Conservation (phyloP, 2,113 vertebrate genomes). For the Gnathonemus longibarbis region DNA sequence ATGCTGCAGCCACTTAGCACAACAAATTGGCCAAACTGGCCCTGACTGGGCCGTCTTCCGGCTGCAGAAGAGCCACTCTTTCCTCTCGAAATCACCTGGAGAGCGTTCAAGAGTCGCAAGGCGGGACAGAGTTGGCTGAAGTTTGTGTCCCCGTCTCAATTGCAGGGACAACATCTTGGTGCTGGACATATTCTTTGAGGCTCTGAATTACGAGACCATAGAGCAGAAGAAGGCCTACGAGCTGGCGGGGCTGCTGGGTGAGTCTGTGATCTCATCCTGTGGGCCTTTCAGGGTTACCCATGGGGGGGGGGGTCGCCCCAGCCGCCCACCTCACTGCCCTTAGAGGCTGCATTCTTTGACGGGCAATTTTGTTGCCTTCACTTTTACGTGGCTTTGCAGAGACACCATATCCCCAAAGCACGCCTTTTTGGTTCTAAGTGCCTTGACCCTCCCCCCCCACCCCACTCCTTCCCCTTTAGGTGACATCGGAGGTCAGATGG, state of each 20-base stretch:
- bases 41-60: slow-evolving; percentile 26
- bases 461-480: slow-evolving; percentile 54
- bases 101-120: not conserved
- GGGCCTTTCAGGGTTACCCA: not conserved
- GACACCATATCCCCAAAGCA: slow-evolving; percentile 23
- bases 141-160: slow-evolving; percentile 30
- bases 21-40: slow-evolving; percentile 33
- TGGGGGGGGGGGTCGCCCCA: too few species aligned
- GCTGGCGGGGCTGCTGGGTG: slow-evolving; percentile 91
- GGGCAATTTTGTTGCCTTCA: not conserved
- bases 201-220: slow-evolving; percentile 95
- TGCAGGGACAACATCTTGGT: slow-evolving; percentile 95
- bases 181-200: slow-evolving; percentile 96
- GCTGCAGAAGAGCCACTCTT: slow-evolving; percentile 21
- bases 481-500: slow-evolving; percentile 98
- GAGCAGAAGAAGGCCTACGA: slow-evolving; percentile 98
- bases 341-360: not conserved
- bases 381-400: not conserved
- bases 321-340: not conserved
- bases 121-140: not conserved
- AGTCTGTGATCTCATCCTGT: slow-evolving; percentile 30
- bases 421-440: slow-evolving; percentile 3
- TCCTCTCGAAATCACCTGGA: not conserved
- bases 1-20: slow-evolving; percentile 26
- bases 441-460: not conserved